Conservation (phyloP, 2,888 invertebrate species). For the Halocaridina rubra region DNA sequence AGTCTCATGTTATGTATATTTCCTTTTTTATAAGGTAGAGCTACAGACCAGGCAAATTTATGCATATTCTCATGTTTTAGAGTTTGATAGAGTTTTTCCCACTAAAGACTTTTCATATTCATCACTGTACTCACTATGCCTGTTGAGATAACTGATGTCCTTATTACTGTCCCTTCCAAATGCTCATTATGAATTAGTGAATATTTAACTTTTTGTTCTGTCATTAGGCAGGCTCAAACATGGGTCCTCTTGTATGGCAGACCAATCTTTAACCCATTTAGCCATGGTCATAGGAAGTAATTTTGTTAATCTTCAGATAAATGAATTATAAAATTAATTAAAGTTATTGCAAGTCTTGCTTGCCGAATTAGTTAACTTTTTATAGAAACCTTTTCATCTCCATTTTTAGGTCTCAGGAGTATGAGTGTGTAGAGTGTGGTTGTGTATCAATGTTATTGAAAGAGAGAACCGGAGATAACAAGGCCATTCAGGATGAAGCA, state of each 20-base stretch:
- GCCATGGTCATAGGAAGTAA: background rate
- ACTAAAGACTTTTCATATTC: no score
- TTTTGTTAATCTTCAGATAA: background rate
- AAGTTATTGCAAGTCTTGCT: background rate
- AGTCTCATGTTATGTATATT: no score
- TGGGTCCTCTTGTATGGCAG: background rate
- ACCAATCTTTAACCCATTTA: background rate
- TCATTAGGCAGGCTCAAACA: background rate
- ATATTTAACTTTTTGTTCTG: no score
- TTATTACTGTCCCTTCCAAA: no score
- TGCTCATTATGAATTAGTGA: no score
- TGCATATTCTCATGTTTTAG: no score
- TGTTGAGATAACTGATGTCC: no score
- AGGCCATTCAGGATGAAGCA: conserved; percentile 45
- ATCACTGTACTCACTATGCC: no score
- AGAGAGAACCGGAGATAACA: conserved; percentile 54
- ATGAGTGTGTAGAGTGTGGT: conserved; percentile 49
- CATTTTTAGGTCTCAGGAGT: conserved; percentile 38
- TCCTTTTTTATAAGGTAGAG: no score
- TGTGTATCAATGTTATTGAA: conserved; percentile 25
- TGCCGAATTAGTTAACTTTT: background rate
- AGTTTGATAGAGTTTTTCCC: no score
- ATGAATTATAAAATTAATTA: background rate
- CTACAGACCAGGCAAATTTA: no score
- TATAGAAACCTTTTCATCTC: background rate